phyloP scores from a whole-genome alignment of 2,888 invertebrate genomes.

The Toxonevra muliebris region DNA sequence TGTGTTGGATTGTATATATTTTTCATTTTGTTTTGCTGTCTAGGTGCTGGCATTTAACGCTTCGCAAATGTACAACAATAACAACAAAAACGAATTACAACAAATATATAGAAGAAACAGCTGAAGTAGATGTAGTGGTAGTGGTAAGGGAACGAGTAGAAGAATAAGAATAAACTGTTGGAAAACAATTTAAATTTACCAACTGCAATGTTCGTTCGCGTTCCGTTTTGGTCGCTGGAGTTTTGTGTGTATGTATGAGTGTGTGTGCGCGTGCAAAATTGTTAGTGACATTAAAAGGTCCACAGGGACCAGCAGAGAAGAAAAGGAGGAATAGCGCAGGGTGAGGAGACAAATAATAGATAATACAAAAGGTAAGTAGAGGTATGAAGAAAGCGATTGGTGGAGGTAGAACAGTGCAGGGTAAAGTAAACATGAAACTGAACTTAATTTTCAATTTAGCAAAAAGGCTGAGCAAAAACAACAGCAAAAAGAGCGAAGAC shows the following conservation, averaged over 20 bases:
- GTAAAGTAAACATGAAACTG: conserved; percentile 24
- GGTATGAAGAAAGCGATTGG: no score
- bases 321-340: not conserved
- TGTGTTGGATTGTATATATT: no score
- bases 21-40: not conserved
- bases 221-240: not conserved
- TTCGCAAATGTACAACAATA: conserved; percentile 26
- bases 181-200: conserved; percentile 36
- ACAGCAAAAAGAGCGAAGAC: conserved; percentile 9
- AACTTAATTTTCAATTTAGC: conserved; percentile 41
- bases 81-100: not conserved
- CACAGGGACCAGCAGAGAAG: conserved; percentile 10
- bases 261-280: conserved; percentile 26
- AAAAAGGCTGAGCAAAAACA: conserved; percentile 26
- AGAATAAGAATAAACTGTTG: conserved; percentile 27
- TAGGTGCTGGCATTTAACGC: conserved; percentile 26
- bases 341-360: no score
- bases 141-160: conserved; percentile 8
- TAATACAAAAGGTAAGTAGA: not conserved
- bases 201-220: conserved; percentile 20
- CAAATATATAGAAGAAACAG: conserved; percentile 2
- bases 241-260: not conserved
- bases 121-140: not conserved
- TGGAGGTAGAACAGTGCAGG: no score
- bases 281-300: conserved; percentile 36